These are phyloP conservation scores for Corvus moneduloides DNA, from an alignment of 2,113 vertebrate genomes.

Conservation along the genomic window DNA sequence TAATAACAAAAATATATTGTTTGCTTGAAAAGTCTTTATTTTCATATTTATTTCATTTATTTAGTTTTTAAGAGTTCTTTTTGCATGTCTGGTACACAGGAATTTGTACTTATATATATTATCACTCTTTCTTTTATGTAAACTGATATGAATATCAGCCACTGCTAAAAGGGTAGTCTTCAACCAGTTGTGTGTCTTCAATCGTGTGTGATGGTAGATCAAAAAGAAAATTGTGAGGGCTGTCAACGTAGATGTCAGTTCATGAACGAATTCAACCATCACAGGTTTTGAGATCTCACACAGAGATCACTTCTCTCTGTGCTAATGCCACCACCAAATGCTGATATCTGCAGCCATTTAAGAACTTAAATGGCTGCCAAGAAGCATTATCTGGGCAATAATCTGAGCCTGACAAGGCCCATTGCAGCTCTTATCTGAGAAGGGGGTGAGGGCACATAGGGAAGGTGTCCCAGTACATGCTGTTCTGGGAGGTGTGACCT, in stretches of 20 bases:
- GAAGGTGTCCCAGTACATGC: background rate
- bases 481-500: background rate
- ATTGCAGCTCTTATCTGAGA: background rate
- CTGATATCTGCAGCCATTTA: background rate
- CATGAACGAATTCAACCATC: background rate
- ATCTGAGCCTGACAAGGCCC: background rate
- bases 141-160: background rate
- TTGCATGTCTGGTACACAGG: background rate
- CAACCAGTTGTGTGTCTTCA: background rate
- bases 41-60: background rate
- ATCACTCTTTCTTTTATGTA: background rate
- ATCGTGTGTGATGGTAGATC: background rate
- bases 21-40: background rate
- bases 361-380: background rate
- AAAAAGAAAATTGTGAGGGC: background rate
- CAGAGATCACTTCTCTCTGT: background rate
- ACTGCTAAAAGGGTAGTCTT: background rate
- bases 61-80: background rate
- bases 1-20: background rate
- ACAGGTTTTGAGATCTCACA: background rate
- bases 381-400: background rate
- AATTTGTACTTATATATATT: background rate
- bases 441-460: background rate
- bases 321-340: background rate
- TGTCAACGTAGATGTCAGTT: background rate